Conservation (phyloP, 2,888 invertebrate species). For the Lagria hirta region DNA sequence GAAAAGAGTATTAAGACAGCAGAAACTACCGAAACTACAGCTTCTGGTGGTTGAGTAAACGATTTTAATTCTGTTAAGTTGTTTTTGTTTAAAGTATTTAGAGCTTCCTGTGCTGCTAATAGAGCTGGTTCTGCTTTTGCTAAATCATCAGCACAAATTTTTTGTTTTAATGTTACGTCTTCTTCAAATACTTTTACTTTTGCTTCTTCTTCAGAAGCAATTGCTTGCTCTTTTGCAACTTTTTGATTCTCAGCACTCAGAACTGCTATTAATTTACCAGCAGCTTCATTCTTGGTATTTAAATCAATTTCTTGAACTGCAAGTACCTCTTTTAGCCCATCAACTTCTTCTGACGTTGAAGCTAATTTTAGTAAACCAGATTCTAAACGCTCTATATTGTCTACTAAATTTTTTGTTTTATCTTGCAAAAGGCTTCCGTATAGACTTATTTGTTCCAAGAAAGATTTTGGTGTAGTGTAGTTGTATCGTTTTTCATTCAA, state of each 20-base stretch:
- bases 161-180: slow-evolving; percentile 81
- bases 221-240: slow-evolving; percentile 83
- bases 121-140: slow-evolving; percentile 90
- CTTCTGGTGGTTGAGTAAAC: slow-evolving; percentile 87
- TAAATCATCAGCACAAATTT: slow-evolving; percentile 85
- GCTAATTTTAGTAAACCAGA: slow-evolving; percentile 87
- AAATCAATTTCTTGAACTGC: slow-evolving; percentile 68
- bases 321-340: slow-evolving; percentile 75
- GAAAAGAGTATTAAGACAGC: slow-evolving; percentile 88
- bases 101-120: slow-evolving; percentile 83
- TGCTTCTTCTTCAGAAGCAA: slow-evolving; percentile 81
- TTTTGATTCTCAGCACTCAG: slow-evolving; percentile 89
- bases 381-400: slow-evolving; percentile 77
- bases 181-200: slow-evolving; percentile 89
- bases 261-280: slow-evolving; percentile 82
- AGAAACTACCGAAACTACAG: slow-evolving; percentile 82
- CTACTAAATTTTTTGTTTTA: slow-evolving; percentile 68
- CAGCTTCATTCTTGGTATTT: slow-evolving; percentile 85
- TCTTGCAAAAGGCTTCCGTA: slow-evolving; percentile 71
- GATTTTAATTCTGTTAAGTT: slow-evolving; percentile 94
- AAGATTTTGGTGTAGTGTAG: slow-evolving; percentile 95
- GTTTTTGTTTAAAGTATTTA: slow-evolving; percentile 90
- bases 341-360: slow-evolving; percentile 82
- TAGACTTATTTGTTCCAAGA: slow-evolving; percentile 86
- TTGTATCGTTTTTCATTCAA: slow-evolving; percentile 87